phyloP scores from a whole-genome alignment of 2,797 vertebrate species.

The Halcyon leucocephala region DNA sequence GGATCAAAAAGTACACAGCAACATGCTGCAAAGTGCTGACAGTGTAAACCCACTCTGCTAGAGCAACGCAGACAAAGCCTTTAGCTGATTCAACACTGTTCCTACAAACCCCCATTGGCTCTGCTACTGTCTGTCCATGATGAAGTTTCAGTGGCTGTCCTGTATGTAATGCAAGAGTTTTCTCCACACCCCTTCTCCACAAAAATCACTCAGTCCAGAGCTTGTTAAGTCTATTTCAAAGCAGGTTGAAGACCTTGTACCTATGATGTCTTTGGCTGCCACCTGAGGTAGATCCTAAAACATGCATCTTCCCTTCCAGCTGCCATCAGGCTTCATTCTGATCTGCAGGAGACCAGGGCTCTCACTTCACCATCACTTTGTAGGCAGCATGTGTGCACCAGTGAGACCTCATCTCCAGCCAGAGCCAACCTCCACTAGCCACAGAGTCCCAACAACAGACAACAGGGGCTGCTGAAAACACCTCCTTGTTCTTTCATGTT shows the following conservation, averaged over 20 bases:
- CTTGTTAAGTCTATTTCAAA: not conserved
- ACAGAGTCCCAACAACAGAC: not conserved
- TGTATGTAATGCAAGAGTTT: not conserved
- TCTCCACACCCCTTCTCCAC: not conserved
- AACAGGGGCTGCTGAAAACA: not conserved
- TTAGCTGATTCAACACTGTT: not conserved
- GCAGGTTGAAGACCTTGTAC: not conserved
- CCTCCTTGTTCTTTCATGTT: rapidly evolving
- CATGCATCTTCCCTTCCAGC: rapidly evolving
- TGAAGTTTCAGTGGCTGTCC: not conserved
- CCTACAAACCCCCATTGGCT: not conserved
- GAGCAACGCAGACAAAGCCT: not conserved
- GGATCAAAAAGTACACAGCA: not conserved
- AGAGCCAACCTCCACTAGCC: not conserved
- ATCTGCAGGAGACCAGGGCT: not conserved
- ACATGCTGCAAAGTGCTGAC: not conserved
- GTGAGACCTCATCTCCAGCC: not conserved
- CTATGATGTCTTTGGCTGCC: not conserved
- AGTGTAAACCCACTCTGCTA: not conserved
- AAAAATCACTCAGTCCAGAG: not conserved
- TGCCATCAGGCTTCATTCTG: not conserved
- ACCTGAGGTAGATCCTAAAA: not conserved
- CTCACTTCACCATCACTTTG: not conserved
- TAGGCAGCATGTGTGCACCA: not conserved
- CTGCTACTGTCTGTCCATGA: not conserved